These are phyloP conservation scores for Tethya wilhelma DNA, from an alignment of 37 sponge, comb jelly and placozoan species.

Conservation along the genomic window DNA sequence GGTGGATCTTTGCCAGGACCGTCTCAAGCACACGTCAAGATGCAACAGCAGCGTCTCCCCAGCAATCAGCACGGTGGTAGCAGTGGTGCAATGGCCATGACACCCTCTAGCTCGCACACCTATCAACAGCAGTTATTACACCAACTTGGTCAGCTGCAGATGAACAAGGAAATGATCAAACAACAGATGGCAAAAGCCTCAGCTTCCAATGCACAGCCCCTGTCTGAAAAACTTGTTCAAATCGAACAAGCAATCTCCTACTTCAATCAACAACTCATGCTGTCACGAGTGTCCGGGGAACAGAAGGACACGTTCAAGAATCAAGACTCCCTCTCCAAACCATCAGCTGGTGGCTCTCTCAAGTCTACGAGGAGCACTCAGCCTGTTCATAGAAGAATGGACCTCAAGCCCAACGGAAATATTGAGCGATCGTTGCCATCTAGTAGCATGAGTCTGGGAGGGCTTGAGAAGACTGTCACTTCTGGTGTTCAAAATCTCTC, in stretches of 20 bases:
- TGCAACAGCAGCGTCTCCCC: slow-evolving; percentile 40
- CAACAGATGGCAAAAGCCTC: slow-evolving; percentile 23
- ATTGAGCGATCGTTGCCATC: too few species aligned
- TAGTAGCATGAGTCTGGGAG: too few species aligned
- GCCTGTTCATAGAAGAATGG: too few species aligned
- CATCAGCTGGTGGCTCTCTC: background rate
- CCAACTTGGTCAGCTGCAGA: slow-evolving; percentile 38
- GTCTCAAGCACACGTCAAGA: background rate
- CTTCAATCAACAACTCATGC: slow-evolving; percentile 45
- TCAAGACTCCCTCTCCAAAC: background rate
- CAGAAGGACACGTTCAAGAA: background rate
- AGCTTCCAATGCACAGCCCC: background rate
- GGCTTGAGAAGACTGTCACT: too few species aligned
- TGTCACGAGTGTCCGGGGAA: slow-evolving; percentile 24
- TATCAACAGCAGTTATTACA: slow-evolving; percentile 42
- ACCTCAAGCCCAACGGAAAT: too few species aligned
- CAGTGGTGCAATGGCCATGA: background rate
- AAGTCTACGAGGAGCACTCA: too few species aligned
- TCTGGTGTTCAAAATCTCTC: slow-evolving; percentile 25
- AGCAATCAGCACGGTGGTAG: slow-evolving; percentile 3
- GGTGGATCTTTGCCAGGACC: too few species aligned
- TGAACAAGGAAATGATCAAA: slow-evolving; percentile 29
- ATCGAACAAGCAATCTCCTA: slow-evolving; percentile 29
- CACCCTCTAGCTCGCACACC: slow-evolving; percentile 7
- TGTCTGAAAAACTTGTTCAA: slow-evolving; percentile 14